Evolutionary conservation across 2,888 invertebrate species (phyloP), one percentile per base, ranked within the genome.

Genomic region (Melipona beecheii): DNA sequence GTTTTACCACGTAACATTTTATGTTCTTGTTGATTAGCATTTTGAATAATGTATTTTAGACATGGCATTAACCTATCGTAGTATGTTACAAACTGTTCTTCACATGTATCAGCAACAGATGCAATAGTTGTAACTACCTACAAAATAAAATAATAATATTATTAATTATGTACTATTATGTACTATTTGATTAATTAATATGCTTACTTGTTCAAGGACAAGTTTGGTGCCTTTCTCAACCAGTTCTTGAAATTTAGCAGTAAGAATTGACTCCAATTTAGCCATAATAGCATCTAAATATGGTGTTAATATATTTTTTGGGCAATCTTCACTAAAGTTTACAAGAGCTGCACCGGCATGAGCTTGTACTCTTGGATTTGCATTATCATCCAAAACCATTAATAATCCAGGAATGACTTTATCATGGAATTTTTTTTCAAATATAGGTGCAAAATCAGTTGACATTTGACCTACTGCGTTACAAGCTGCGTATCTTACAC

Each of bases 401-500:
- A 99, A 95, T 56, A 99, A 95, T 21, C 98, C 98, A 17, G 99
- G 98, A 54, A 99, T 97, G 68, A 99, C 99, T 95, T 97, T 97
- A 89, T 97, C 97, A 93, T 99, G 99, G 95, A 99, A 99, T 95
- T 99, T 99, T 95, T 99, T 99, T 94, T 99, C 99, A 91, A 99
- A 99, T 19, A 96, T 95, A 2, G 99, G 99, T 4, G 99, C 99
- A 95, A 99, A 99, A 95, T 99, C 99, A 0, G 99, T 98, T 0
- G 99, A 98, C 98, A 99, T 98, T 95, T 99, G 99, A 15, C 99
- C 99, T 66, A 99, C 96, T 31, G 99, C 99, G 95, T 99, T 99
- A 94, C 99, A 99, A 31, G 99, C 98, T 6, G 99, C 99, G 93
- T 99, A 99, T 80, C 99, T 96, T 0, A 99, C 99, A 87, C 98